phyloP scores from a whole-genome alignment of 2,113 vertebrate species.

The Stegostoma tigrinum region DNA sequence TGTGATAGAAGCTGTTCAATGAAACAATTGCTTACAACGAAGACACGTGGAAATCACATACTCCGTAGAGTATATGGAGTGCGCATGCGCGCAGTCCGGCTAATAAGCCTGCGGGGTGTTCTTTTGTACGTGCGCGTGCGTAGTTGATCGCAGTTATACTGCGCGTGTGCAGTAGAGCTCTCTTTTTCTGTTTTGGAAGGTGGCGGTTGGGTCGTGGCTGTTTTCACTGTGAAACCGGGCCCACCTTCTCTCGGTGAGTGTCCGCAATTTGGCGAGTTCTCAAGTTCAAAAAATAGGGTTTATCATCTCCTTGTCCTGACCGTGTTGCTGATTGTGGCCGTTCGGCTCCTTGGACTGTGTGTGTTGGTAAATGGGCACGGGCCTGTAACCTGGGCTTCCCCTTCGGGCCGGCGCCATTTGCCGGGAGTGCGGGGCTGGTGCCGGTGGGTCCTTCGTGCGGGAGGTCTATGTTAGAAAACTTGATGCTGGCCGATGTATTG shows the following conservation, averaged over 20 bases:
- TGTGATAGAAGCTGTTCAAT: too few relatives aligned
- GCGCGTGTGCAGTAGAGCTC: neutral
- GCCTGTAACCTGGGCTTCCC: neutral
- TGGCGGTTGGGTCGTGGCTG: neutral
- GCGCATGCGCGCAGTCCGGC: too few relatives aligned
- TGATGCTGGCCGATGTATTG: neutral
- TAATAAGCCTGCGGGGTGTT: accelerated
- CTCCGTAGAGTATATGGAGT: too few relatives aligned
- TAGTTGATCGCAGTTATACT: neutral
- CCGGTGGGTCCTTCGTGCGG: neutral
- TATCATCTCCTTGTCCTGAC: neutral
- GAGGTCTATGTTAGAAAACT: neutral
- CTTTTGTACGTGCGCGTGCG: neutral
- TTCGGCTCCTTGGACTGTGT: neutral
- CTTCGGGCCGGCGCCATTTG: neutral
- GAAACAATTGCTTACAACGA: too few relatives aligned
- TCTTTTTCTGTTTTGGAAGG: neutral
- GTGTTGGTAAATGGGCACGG: neutral
- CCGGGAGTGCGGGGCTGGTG: neutral
- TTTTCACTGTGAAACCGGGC: neutral
- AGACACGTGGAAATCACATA: too few relatives aligned
- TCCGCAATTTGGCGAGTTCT: neutral
- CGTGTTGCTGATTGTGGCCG: neutral
- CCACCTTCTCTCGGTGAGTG: neutral
- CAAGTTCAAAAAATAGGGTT: neutral